Percentiles rank a stretch among this genome's conserved stretches.
Conservation (phyloP, 2,113 vertebrate genomes). For the Hydrolagus affinis region DNA sequence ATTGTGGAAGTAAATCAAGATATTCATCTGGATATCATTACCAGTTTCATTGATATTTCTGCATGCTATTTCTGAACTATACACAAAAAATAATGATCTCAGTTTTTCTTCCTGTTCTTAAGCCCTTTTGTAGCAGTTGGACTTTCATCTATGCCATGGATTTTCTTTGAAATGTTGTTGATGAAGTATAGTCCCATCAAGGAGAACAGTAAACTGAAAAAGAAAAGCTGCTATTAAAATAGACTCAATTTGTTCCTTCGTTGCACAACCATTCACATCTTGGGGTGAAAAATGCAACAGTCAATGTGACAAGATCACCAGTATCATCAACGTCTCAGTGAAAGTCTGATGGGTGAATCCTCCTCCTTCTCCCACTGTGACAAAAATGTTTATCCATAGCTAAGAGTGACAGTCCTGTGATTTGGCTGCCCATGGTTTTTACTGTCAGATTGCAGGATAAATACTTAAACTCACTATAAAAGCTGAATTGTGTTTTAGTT, state of each 20-base stretch:
- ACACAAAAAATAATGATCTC: not conserved
- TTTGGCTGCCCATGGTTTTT: too few species aligned
- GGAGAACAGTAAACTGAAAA: conserved; percentile 7
- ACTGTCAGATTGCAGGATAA: too few species aligned
- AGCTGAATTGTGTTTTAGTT: too few species aligned
- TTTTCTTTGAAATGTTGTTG: not conserved
- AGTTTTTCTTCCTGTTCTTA: not conserved
- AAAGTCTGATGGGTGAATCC: too few species aligned
- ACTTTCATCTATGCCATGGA: not conserved
- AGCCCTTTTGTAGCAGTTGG: not conserved
- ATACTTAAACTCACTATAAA: too few species aligned
- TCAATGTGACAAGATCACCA: too few species aligned
- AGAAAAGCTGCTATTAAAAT: conserved; percentile 13
- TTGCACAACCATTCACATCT: not conserved
- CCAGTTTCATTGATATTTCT: not conserved
- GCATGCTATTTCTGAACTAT: not conserved
- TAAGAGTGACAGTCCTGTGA: too few species aligned
- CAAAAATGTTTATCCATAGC: too few species aligned
- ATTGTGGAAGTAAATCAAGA: too few species aligned
- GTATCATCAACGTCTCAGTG: too few species aligned
- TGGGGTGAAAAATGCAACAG: too few species aligned
- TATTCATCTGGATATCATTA: not conserved
- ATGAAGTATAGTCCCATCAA: conserved; percentile 6
- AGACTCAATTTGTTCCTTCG: not conserved
- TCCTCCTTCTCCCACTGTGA: too few species aligned